Evolutionary conservation across 2,797 vertebrate species (phyloP).

Genomic region (Triplophysa yarkandensis): DNA sequence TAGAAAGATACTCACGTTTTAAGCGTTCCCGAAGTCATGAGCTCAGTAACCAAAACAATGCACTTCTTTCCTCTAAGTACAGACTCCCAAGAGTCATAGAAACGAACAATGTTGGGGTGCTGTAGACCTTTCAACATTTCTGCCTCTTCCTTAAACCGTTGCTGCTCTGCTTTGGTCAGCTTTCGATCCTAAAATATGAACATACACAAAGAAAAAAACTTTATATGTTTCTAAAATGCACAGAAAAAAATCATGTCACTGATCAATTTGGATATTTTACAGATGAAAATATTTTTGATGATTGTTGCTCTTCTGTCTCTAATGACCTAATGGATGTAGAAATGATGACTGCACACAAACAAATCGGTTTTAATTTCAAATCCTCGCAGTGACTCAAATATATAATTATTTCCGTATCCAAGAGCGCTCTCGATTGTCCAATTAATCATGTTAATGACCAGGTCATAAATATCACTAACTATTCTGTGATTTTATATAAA

Average conservation of each 20-base stretch:
- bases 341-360: background rate
- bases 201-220: conserved; percentile 1
- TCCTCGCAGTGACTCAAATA: conserved; percentile 12
- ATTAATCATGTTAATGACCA: conserved; percentile 46
- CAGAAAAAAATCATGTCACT: background rate
- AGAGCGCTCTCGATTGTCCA: background rate
- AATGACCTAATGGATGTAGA: background rate
- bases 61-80: conserved; percentile 90
- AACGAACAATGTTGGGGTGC: conserved; percentile 95
- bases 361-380: conserved; percentile 4
- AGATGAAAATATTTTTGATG: background rate
- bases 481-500: conserved; percentile 39
- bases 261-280: background rate
- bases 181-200: conserved; percentile 84
- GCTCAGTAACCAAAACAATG: conserved; percentile 94
- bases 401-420: conserved; percentile 1
- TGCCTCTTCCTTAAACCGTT: conserved; percentile 94
- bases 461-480: conserved; percentile 35
- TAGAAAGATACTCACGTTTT: conserved; percentile 82
- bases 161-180: conserved; percentile 91
- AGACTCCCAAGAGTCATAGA: conserved; percentile 97
- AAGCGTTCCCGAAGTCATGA: conserved; percentile 96
- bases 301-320: background rate
- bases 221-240: background rate
- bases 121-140: conserved; percentile 97